Base-by-base conservation (phyloP, 1,140 invertebrate species). In the Hycleus phaleratus region DNA sequence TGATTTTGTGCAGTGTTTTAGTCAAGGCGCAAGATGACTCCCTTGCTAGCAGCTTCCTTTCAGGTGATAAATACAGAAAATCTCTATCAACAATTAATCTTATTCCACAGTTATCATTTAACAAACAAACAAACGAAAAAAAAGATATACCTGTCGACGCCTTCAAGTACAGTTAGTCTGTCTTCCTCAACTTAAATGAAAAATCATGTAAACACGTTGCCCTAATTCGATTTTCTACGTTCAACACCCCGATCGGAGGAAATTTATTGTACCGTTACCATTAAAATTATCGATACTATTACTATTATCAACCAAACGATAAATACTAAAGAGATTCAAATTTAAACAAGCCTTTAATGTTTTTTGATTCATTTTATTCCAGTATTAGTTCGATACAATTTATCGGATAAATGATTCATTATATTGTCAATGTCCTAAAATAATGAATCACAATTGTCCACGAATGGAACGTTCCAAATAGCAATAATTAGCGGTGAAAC, bases 31-130 rank as follows among this genome's bases (percentile, higher is more conserved):
- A 88, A 74, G 86, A 88, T 72, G 87, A 88, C 55, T 88, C 86
- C 8, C 77, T 89, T 64, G 84, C 86, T 57, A 85, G 85, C 61
- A 87, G 85, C 65, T 87, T 90, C 69, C 75, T 90, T 11, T 87
- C 86, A 77, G 86, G 86, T 89, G 76, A 73, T 65, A 7, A 42
- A 7, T 11, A 4, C 32, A 32, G 32, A 5, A 32, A 32, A 32
- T 32, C 0, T 7, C 7, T 7, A 32, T 32, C 7, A 32, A 32
- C 32, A 32, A 32, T 32, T 32, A 5, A 32, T 32, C 32, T 5
- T 32, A 5, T 32, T 32, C 7, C 32, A 7, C 7, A 7, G 32
- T 32, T 4, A 2, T 32, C 32, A 32, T 32, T 18, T 18, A 18
- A 32, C 32, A 32, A 5, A 32, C 12, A 12, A 12, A 12, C 18